Base-by-base conservation (phyloP, 2,113 vertebrate genomes). In the Cryptotis parvus region DNA sequence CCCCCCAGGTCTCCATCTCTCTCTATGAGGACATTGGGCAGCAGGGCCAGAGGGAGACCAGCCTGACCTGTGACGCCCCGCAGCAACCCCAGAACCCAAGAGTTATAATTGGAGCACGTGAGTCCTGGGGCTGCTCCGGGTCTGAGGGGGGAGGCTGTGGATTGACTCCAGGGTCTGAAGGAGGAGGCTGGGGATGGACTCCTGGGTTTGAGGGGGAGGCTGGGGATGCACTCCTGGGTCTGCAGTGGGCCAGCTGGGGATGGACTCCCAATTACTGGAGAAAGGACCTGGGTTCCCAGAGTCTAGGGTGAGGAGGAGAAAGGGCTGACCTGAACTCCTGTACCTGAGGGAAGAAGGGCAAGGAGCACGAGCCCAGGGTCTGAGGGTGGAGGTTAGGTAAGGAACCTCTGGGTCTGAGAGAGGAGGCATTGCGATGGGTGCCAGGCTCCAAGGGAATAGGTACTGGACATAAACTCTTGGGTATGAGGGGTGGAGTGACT, bases 11-110 rank as follows among this genome's bases (percentile, higher is more conserved):
- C 52, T 89, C 89, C 73, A 98, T 99, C 41, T 85, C 94, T 0
- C 98, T 98, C 78, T 98, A 98, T 9, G 98, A 99, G 37, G 95
- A 96, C 81, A 98, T 98, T 89, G 98, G 98, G 98, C 98, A 98
- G 66, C 0, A 97, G 0, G 98, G 98, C 45, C 98, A 95, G 1
- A 97, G 92, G 0, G 97, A 97, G 3, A 98, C 93, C 6, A 12
- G 11, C 10, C 97, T 99, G 84, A 97, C 24, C 91, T 99, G 99
- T 86, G 87, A 97, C 0, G 97, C n/a, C 96, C 6, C 90, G 11
- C 0, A 98, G 97, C 45, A 99, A 99, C 91, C 99, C 98, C 0
- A 0, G n/a, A 76, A 4, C 97, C 98, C 0, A 29, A 15, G 0
- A 27, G 33, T 0, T 95, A 97, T 49, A 12, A 1, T 3, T 99